Evolutionary conservation across 2,888 invertebrate genomes (phyloP), one percentile per base, ranked within the genome.

Genomic region (Tortricodes alternella): DNA sequence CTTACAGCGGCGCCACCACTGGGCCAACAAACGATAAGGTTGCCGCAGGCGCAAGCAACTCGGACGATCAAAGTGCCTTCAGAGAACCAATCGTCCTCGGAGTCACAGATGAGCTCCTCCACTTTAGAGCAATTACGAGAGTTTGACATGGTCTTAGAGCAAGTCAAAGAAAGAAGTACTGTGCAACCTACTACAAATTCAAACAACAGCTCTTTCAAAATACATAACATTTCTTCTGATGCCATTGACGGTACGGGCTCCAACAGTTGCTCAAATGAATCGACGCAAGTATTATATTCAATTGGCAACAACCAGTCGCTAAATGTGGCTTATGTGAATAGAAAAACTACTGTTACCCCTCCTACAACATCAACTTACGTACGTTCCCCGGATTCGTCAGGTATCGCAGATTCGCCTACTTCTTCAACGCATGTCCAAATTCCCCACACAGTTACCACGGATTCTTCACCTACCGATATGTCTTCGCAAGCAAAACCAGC

Each of bases 111-210:
- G 70, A 95, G 95, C 74, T 94, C 95, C 0, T 95, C 95, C 0
- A 95, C 95, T 0, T 80, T 95, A 46, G 95, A 96, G 77, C 96
- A 96, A 69, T 77, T 96, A 6, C 85, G 95, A 51, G 96, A 96
- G 74, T 96, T 96, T 67, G 96, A 96, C 74, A 94, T 95, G 85
- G 95, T 96, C 0, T 85, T 96, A 58, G 95, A 96, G 71, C 95
- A 95, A 85, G 95, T 96, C 0, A 95, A 95, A 73, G 95, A 95
- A 76, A 87, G 95, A 59, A 95, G 94, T 66, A 94, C 93, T 18
- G 93, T 93, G 2, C 93, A 92, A 61, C 92, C 93, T 0, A 79
- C 71, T 46, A 62, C 76, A 13, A 78, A 66, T 32, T 60, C 77
- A 5, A 74, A 65, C 38, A 77, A 52, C 39, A 62, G 70, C 0